Conservation (phyloP, 92 coral and sea anemone genomes). For the Phenganax stokvisi region DNA sequence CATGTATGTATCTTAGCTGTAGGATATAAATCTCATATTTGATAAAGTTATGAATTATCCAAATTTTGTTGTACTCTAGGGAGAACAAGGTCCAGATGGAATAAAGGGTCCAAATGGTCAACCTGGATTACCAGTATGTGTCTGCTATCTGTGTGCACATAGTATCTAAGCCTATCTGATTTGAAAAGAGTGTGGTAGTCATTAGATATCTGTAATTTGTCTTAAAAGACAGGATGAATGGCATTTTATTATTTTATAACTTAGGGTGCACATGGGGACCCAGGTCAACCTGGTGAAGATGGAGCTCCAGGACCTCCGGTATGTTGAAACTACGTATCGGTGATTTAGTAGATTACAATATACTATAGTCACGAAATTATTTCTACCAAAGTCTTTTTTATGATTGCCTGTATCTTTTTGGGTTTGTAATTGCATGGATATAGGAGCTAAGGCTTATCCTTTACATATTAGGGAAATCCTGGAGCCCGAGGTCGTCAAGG, state of each 20-base stretch:
- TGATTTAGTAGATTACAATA: neutral
- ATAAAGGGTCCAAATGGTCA: slow-evolving; percentile 17
- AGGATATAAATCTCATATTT: no score
- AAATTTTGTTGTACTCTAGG: neutral
- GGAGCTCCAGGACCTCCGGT: slow-evolving; percentile 17
- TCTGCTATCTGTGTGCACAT: neutral
- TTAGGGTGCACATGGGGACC: slow-evolving; percentile 16
- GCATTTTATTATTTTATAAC: neutral
- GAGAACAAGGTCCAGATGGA: slow-evolving; percentile 11
- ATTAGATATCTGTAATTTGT: no score
- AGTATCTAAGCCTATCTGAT: no score
- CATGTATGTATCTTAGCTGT: no score
- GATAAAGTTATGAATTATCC: no score
- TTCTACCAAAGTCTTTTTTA: neutral
- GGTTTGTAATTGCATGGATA: neutral
- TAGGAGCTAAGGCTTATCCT: neutral
- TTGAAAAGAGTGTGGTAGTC: no score
- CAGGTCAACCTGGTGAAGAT: slow-evolving; percentile 22
- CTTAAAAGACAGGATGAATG: neutral
- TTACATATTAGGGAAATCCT: slow-evolving; percentile 2
- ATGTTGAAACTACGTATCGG: neutral
- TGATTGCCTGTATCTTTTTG: neutral
- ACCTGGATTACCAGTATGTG: slow-evolving; percentile 25
- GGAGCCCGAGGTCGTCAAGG: slow-evolving; percentile 30
- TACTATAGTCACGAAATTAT: neutral